Percentiles rank a stretch among this genome's conserved stretches.
Evolutionary conservation across 2,888 invertebrate genomes (phyloP).

Genomic region (Octonoba sinensis): DNA sequence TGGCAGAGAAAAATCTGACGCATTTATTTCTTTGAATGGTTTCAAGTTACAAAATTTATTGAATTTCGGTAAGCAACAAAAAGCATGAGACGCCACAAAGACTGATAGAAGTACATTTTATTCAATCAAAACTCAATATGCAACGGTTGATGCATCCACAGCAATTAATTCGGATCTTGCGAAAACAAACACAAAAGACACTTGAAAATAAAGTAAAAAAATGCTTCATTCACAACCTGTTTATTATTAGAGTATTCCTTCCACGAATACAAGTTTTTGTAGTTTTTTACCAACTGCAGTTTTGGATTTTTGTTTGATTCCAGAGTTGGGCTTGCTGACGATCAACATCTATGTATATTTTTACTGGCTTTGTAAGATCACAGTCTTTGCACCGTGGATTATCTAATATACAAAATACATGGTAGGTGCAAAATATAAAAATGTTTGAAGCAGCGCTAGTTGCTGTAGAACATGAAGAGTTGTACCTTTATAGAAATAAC

Average conservation of each 20-base stretch:
- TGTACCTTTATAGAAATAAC: slow-evolving; percentile 22
- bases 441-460: slow-evolving; percentile 38
- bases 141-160: slow-evolving; percentile 47
- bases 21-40: too few relatives aligned
- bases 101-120: slow-evolving; percentile 60
- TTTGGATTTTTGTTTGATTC: slow-evolving; percentile 20
- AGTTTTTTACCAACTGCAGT: background rate
- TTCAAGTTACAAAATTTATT: too few relatives aligned
- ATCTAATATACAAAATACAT: slow-evolving; percentile 61
- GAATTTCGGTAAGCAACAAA: too few relatives aligned
- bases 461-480: slow-evolving; percentile 28
- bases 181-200: slow-evolving; percentile 50
- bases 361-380: slow-evolving; percentile 63
- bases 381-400: slow-evolving; percentile 55
- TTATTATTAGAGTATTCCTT: slow-evolving; percentile 33
- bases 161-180: slow-evolving; percentile 56
- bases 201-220: slow-evolving; percentile 37
- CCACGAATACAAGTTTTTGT: slow-evolving; percentile 13
- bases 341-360: slow-evolving; percentile 41
- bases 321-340: slow-evolving; percentile 41
- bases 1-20: too few relatives aligned
- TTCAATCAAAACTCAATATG: slow-evolving; percentile 53
- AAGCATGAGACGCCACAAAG: slow-evolving; percentile 28
- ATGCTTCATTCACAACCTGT: slow-evolving; percentile 56
- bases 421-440: slow-evolving; percentile 58